These are phyloP conservation scores for Xiphophorus couchianus DNA, from an alignment of 2,113 vertebrate genomes.

Conservation along the genomic window DNA sequence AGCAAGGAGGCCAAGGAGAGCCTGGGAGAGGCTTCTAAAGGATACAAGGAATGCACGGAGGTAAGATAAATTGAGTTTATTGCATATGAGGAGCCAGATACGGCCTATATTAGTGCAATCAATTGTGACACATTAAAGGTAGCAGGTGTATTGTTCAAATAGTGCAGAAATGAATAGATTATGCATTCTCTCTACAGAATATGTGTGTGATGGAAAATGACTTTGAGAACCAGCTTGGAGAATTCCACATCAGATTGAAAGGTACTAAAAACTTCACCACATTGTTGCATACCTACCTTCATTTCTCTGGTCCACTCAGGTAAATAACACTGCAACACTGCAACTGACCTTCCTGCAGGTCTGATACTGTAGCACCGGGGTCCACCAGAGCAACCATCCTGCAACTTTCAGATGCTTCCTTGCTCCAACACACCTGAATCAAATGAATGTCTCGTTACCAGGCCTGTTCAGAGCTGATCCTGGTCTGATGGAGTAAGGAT, in stretches of 20 bases:
- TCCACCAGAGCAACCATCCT: too few relatives aligned
- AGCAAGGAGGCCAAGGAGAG: slow-evolving; percentile 93
- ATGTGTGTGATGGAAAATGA: slow-evolving; percentile 96
- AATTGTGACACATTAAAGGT: not conserved
- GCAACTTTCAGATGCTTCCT: too few relatives aligned
- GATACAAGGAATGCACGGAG: slow-evolving; percentile 96
- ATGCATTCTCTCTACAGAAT: slow-evolving; percentile 77
- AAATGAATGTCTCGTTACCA: too few relatives aligned
- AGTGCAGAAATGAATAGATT: not conserved
- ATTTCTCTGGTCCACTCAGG: too few relatives aligned
- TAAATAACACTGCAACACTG: too few relatives aligned
- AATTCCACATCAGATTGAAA: slow-evolving; percentile 97
- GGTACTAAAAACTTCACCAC: slow-evolving; percentile 72
- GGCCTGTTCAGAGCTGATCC: too few relatives aligned
- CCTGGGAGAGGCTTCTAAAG: slow-evolving; percentile 90
- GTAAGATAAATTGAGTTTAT: slow-evolving; percentile 69
- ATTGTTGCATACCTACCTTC: not conserved
- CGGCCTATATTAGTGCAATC: not conserved
- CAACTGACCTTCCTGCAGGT: too few relatives aligned
- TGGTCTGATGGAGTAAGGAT: too few relatives aligned
- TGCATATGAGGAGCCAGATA: too few relatives aligned
- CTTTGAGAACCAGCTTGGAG: slow-evolving; percentile 93
- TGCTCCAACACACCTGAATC: too few relatives aligned
- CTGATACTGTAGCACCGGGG: too few relatives aligned
- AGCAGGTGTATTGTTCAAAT: too few relatives aligned